Evolutionary conservation across 2,797 vertebrate species (phyloP).

Genomic region (Lepilemur ruficaudatus): DNA sequence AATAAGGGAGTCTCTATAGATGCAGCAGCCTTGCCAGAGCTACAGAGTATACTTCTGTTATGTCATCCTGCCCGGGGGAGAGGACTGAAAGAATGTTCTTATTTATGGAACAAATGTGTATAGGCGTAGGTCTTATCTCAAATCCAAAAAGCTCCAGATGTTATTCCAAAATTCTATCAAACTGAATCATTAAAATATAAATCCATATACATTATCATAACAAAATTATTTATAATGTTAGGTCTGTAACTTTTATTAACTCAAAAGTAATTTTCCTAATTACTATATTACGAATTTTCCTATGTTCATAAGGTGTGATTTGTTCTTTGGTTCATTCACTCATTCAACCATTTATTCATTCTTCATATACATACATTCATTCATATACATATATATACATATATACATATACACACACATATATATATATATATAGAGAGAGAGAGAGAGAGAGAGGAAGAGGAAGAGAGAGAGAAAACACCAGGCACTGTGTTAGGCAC

Average conservation of each 20-base stretch:
- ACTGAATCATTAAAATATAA: conserved; percentile 12
- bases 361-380: neutral
- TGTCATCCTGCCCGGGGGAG: neutral
- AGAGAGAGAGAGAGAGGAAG: no score
- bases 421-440: no score
- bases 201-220: neutral
- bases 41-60: neutral
- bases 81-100: neutral
- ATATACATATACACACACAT: no score
- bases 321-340: neutral
- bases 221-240: neutral
- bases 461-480: no score
- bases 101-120: neutral
- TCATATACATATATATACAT: no score
- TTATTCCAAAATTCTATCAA: conserved; percentile 31
- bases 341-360: neutral
- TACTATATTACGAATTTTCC: neutral
- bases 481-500: neutral
- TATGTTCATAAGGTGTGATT: neutral
- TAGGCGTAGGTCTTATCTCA: neutral
- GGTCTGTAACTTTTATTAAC: neutral
- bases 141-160: neutral
- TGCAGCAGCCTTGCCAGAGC: neutral
- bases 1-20: neutral
- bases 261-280: neutral